Conservation (phyloP, 2,888 invertebrate species). For the Petrolisthes manimaculis region DNA sequence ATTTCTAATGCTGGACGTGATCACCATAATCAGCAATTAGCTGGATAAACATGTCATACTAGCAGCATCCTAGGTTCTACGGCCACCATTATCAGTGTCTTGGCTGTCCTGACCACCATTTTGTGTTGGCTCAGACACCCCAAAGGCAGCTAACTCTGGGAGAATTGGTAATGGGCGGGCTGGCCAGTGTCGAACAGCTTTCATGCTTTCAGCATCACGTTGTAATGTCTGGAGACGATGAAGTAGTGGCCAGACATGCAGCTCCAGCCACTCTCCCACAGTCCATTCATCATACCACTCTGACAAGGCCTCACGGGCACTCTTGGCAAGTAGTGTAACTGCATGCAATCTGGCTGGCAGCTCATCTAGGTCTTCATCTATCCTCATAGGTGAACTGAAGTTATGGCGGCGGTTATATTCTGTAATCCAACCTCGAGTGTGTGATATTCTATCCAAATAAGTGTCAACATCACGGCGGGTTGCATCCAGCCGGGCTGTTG, state of each 20-base stretch:
- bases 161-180: conserved; percentile 65
- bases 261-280: conserved; percentile 78
- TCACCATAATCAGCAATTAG: neutral
- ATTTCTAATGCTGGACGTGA: too few relatives aligned
- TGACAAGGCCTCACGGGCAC: conserved; percentile 74
- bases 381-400: conserved; percentile 75
- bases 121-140: conserved; percentile 56
- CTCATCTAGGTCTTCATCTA: conserved; percentile 71
- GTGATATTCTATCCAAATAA: conserved; percentile 66
- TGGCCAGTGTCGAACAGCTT: conserved; percentile 61
- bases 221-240: conserved; percentile 73
- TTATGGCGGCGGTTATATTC: conserved; percentile 77
- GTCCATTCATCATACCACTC: conserved; percentile 76
- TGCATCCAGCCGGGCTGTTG: conserved; percentile 71
- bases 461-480: conserved; percentile 71
- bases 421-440: conserved; percentile 78
- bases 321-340: conserved; percentile 72
- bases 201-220: conserved; percentile 63
- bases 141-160: conserved; percentile 59
- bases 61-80: conserved; percentile 26
- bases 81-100: conserved; percentile 30
- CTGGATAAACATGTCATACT: neutral
- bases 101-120: conserved; percentile 18
- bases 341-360: conserved; percentile 55
- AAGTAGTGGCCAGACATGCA: conserved; percentile 75